These are phyloP conservation scores for Beroe forskalii DNA, from an alignment of 37 sponge, comb jelly and placozoan genomes.

Conservation along the genomic window DNA sequence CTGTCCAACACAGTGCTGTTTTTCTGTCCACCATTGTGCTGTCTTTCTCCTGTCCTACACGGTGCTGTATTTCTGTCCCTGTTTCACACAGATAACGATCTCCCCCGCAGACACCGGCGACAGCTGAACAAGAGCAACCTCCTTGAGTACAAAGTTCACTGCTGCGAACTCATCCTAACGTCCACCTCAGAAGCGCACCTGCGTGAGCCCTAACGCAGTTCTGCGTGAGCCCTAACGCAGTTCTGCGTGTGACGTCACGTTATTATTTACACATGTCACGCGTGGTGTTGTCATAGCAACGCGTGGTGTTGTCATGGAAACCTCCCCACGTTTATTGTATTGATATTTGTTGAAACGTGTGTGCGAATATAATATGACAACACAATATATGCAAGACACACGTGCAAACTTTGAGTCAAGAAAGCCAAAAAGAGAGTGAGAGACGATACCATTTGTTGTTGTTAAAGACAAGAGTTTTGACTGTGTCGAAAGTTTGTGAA, in stretches of 20 bases:
- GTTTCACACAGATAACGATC: slow-evolving; percentile 47
- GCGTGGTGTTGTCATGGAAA: neutral
- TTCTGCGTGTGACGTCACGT: neutral
- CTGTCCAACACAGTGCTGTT: too few species aligned
- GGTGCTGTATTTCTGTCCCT: neutral
- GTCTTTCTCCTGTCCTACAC: neutral
- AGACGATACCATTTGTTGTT: too few species aligned
- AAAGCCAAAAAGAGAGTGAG: too few species aligned
- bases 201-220: slow-evolving; percentile 31
- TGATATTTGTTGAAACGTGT: too few species aligned
- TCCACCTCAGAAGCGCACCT: slow-evolving; percentile 38
- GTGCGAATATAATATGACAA: too few species aligned
- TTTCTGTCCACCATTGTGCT: too few species aligned
- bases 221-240: slow-evolving; percentile 30
- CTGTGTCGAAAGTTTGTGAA: too few species aligned
- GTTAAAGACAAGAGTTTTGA: too few species aligned
- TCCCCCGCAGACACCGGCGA: slow-evolving; percentile 20
- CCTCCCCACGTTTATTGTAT: too few species aligned
- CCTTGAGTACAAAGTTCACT: slow-evolving; percentile 58
- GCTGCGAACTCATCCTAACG: slow-evolving; percentile 60
- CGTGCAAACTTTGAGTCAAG: too few species aligned
- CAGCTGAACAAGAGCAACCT: neutral
- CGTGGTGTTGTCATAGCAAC: neutral
- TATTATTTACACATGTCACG: neutral
- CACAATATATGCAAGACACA: too few species aligned